Percentiles rank a stretch among this genome's conserved stretches.
These are phyloP conservation scores for Eriocheir sinensis DNA, from an alignment of 1,140 invertebrate genomes.

Conservation along the genomic window DNA sequence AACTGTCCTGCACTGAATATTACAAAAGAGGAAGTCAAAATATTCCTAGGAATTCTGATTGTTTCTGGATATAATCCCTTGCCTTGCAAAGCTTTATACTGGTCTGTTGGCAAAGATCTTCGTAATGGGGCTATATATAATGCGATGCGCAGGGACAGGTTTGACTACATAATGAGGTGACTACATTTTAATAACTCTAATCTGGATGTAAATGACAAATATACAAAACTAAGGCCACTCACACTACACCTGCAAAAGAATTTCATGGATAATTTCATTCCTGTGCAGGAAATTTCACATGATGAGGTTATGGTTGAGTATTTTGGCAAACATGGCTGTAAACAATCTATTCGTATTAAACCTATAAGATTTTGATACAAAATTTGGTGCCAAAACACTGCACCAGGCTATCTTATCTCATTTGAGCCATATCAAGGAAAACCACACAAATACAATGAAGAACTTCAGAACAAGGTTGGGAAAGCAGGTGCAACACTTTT, in stretches of 20 bases:
- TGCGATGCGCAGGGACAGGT: too few species aligned
- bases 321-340: conserved; percentile 35
- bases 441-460: background rate
- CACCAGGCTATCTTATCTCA: background rate
- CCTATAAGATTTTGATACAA: background rate
- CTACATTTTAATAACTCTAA: too few species aligned
- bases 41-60: too few species aligned
- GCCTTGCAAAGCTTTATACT: too few species aligned
- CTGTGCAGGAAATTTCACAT: background rate
- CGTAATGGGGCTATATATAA: too few species aligned
- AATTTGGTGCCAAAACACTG: background rate
- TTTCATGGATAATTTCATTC: background rate
- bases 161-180: too few species aligned
- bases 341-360: background rate
- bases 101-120: too few species aligned
- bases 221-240: conserved; percentile 15
- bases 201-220: too few species aligned
- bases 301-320: conserved; percentile 18
- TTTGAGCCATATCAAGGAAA: background rate
- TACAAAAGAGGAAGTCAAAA: too few species aligned
- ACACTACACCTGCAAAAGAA: background rate
- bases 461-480: background rate
- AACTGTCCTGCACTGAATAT: too few species aligned
- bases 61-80: too few species aligned
- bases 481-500: background rate